phyloP scores from a whole-genome alignment of 1,140 invertebrate species.

The Diploscapter pachys region DNA sequence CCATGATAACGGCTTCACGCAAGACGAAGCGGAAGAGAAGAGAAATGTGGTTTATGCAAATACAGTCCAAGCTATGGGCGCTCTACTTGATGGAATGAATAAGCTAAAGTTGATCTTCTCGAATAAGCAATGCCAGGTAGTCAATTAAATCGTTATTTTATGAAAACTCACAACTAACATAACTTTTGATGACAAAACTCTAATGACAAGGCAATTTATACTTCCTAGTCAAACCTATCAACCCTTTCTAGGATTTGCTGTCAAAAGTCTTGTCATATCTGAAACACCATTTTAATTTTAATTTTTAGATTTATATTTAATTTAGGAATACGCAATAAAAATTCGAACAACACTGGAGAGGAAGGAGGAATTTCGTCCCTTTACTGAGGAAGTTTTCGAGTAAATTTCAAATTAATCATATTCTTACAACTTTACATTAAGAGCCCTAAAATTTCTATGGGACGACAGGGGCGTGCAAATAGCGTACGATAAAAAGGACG shows the following conservation, averaged over 20 bases:
- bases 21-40: conserved; percentile 19
- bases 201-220: not conserved
- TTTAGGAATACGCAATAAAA: not conserved
- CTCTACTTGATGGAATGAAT: conserved; percentile 23
- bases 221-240: no score
- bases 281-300: no score
- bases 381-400: not conserved
- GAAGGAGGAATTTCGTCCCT: not conserved
- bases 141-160: not conserved
- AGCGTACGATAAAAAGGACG: conserved; percentile 15
- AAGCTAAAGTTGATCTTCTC: conserved; percentile 15
- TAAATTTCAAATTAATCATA: not conserved
- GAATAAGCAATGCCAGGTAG: conserved; percentile 18
- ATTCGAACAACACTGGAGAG: not conserved
- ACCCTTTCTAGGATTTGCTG: no score
- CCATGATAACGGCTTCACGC: conserved; percentile 26
- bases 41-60: conserved; percentile 25
- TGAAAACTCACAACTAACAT: conserved; percentile 15
- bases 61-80: conserved; percentile 28
- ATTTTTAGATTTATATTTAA: no score
- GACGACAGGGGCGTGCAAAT: conserved; percentile 25
- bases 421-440: conserved; percentile 12
- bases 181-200: conserved; percentile 3
- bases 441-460: conserved; percentile 24
- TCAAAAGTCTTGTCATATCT: no score